phyloP scores from a whole-genome alignment of 2,888 invertebrate species.

The Lithosia quadra region DNA sequence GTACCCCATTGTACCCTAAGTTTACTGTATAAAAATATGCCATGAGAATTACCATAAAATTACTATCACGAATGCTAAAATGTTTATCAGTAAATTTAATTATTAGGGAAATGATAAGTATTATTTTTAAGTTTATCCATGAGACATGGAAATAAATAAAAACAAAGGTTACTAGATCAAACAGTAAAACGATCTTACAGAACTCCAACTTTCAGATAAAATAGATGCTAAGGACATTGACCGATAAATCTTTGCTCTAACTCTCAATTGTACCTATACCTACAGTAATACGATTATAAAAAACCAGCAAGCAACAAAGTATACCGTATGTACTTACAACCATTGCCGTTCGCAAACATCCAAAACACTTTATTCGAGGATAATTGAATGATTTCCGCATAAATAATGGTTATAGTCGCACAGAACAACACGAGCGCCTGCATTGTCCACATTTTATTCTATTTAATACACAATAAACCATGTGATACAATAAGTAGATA shows the following conservation, averaged over 20 bases:
- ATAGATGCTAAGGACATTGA: background rate
- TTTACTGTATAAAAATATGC: no score
- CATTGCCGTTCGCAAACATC: constrained; percentile 74
- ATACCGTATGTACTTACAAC: constrained; percentile 68
- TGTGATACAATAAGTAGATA: background rate
- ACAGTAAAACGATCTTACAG: background rate
- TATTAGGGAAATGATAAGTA: no score
- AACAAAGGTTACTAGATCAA: background rate
- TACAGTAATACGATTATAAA: no score
- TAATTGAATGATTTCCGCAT: constrained; percentile 46
- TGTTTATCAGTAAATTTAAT: no score
- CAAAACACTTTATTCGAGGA: constrained; percentile 56
- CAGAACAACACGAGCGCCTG: constrained; percentile 41
- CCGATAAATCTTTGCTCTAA: background rate
- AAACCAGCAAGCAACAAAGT: constrained; percentile 10
- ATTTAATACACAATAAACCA: background rate
- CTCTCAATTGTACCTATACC: background rate
- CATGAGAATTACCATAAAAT: no score
- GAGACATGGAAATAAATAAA: no score
- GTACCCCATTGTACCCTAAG: no score
- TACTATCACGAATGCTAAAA: no score
- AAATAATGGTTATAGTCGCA: constrained; percentile 30
- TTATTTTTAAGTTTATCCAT: no score
- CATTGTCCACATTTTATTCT: constrained; percentile 35
- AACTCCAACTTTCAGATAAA: background rate